Evolutionary conservation across 2,113 vertebrate species (phyloP), one percentile per base, ranked within the genome.

Genomic region (Myotis davidii): DNA sequence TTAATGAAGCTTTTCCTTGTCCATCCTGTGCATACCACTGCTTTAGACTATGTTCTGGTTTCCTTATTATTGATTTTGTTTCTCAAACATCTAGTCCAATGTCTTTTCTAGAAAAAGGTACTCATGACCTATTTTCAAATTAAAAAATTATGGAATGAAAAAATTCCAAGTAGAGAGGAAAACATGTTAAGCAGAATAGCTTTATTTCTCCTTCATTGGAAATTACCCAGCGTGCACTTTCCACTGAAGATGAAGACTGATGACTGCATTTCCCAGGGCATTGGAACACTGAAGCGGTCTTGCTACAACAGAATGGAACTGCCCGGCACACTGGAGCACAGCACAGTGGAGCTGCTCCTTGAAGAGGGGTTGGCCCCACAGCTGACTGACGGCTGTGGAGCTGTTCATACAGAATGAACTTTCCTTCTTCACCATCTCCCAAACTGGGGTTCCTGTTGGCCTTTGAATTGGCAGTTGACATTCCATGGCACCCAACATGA

Each of bases 51-150:
- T 79, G 42, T 54, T 42, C 77, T 48, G 21, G 61, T 56, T 88
- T 77, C 29, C 17, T 78, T 48, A 45, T 90, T 85, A 79, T 77
- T 91, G 67, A 54, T 32, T 54, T 92, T 67, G 16, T 77, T 92
- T 88, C 23, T 27, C 9, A 85, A 73, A 34, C 61, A 77, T 45
- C 14, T 87, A 79, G 11, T 90, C 23, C 29, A 76, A 64, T 34
- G 29, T 48, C 17, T 88, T 54, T 9, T 77, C 70, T 27, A 84
- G 27, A 52, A 50, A 50, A 3, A n/a, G n/a, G 9, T 84, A 79
- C 16, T 84, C 32, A 73, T 72, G 54, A 92, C 56, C 27, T 42
- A 39, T 85, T 93, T 92, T 94, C 45, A 82, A 76, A 65, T 59
- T 8, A 54, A 85, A 61, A 10, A 85, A 45, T 70, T 17, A 67